Evolutionary conservation across 2,113 vertebrate genomes (phyloP).

Genomic region (Daboia siamensis): DNA sequence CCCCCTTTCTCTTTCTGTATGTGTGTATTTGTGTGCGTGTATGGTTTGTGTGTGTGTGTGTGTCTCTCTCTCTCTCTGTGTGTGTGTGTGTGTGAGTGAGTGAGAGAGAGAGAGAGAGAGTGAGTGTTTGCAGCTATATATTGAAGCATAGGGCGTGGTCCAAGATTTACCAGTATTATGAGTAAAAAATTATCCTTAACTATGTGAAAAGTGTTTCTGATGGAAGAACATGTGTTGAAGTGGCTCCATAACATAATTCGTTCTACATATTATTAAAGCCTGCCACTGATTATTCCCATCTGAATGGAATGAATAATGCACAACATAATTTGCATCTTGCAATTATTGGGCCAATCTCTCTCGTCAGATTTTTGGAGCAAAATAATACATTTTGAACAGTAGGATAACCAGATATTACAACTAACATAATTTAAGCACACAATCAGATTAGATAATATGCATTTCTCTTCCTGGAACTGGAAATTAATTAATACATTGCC

Average conservation of each 20-base stretch:
- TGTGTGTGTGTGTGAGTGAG: neutral
- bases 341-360: neutral
- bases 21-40: neutral
- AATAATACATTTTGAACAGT: neutral
- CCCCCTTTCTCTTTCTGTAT: neutral
- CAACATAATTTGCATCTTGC: neutral
- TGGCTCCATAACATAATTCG: neutral
- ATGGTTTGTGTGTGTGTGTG: neutral
- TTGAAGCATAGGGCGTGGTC: conserved; percentile 23
- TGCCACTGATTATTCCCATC: neutral
- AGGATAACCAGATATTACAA: neutral
- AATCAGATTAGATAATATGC: neutral
- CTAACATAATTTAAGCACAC: neutral
- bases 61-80: too few species aligned
- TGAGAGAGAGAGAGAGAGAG: too few species aligned
- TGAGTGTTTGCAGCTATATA: neutral
- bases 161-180: neutral
- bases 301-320: neutral
- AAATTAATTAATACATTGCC: neutral
- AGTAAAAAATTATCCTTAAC: neutral
- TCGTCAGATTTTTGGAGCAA: neutral
- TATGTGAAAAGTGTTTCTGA: neutral
- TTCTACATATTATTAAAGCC: neutral
- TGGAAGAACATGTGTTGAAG: neutral
- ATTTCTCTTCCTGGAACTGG: neutral